Conservation (phyloP, 2,113 vertebrate genomes). For the Apistogramma diplotaenia region DNA sequence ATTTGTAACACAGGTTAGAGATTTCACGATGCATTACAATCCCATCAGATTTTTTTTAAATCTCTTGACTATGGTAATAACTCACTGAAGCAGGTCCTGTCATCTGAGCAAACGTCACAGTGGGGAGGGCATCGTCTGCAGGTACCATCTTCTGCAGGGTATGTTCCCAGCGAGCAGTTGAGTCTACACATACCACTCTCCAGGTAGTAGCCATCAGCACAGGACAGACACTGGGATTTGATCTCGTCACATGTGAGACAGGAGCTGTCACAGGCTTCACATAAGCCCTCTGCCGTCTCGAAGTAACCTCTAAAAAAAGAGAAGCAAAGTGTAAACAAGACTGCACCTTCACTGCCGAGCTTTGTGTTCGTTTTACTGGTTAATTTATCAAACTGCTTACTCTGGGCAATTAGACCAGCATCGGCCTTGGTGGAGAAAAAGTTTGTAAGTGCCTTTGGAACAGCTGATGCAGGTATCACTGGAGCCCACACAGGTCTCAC, state of each 20-base stretch:
- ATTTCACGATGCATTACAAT: background rate
- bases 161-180: slow-evolving; percentile 74
- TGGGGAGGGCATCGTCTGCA: slow-evolving; percentile 76
- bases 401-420: slow-evolving; percentile 80
- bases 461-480: slow-evolving; percentile 76
- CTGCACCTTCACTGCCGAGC: background rate
- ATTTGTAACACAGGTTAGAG: background rate
- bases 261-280: slow-evolving; percentile 71
- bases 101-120: slow-evolving; percentile 74
- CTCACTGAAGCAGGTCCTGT: slow-evolving; percentile 75
- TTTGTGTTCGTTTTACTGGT: background rate
- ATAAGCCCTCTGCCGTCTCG: slow-evolving; percentile 64
- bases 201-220: slow-evolving; percentile 70
- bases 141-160: slow-evolving; percentile 69
- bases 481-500: slow-evolving; percentile 68
- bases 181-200: slow-evolving; percentile 65
- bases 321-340: background rate
- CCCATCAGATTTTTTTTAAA: background rate
- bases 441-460: slow-evolving; percentile 58
- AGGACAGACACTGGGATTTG: slow-evolving; percentile 76
- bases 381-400: slow-evolving; percentile 55
- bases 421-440: slow-evolving; percentile 76
- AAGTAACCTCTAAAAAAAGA: slow-evolving; percentile 72
- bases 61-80: background rate
- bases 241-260: slow-evolving; percentile 78